Percentiles rank a stretch among this genome's conserved stretches.
These are phyloP conservation scores for Odontesthes bonariensis DNA, from an alignment of 2,113 vertebrate genomes.

Conservation along the genomic window DNA sequence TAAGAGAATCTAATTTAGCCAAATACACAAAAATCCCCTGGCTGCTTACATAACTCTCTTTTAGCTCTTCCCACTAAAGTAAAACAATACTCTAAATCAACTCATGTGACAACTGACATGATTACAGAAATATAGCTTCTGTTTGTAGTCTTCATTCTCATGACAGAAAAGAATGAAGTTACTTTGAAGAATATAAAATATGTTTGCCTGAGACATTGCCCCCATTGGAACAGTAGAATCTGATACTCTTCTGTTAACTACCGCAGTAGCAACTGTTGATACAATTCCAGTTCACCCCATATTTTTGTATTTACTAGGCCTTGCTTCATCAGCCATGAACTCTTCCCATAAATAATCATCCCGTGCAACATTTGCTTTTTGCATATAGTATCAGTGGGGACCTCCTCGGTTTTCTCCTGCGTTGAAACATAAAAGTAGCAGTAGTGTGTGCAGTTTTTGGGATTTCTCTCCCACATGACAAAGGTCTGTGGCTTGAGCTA, in stretches of 20 bases:
- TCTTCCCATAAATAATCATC: constrained; percentile 5
- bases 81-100: constrained; percentile 34
- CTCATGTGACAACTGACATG: constrained; percentile 27
- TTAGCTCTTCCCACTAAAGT: constrained; percentile 3
- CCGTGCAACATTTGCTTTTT: constrained; percentile 4
- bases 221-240: neutral
- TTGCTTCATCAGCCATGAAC: neutral
- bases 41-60: constrained; percentile 47
- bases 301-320: neutral
- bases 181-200: constrained; percentile 1
- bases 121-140: constrained; percentile 4
- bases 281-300: neutral
- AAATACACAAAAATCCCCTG: constrained; percentile 51
- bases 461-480: constrained; percentile 19
- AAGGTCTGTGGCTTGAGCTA: constrained; percentile 3
- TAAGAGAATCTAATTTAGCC: constrained; percentile 54
- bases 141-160: neutral
- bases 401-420: constrained; percentile 13
- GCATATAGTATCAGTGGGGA: constrained; percentile 14
- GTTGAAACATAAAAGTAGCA: constrained; percentile 57
- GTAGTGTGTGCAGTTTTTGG: constrained; percentile 36
- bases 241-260: neutral
- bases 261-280: neutral
- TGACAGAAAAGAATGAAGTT: constrained; percentile 11
- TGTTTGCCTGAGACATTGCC: neutral